A percentile compares a stretch with the other conserved stretches of the same genome.
Conservation (phyloP, 2,888 invertebrate species). For the Archips crataeganus region DNA sequence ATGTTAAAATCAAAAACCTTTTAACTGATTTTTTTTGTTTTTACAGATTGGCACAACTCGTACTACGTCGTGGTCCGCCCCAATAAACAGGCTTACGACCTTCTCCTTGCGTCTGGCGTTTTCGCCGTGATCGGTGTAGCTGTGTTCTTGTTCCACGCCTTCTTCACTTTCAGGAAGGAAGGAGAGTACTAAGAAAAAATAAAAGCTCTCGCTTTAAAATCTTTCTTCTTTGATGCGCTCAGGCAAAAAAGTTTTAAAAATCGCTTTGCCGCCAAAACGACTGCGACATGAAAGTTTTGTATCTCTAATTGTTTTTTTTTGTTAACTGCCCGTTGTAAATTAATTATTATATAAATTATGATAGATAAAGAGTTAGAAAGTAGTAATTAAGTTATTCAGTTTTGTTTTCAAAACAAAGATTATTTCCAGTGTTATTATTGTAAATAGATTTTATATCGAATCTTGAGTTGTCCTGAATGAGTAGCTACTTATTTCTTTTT, state of each 20-base stretch:
- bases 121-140: constrained; percentile 87
- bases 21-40: constrained; percentile 36
- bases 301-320: constrained; percentile 25
- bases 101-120: constrained; percentile 88
- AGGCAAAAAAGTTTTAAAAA: neutral
- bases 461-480: constrained; percentile 34
- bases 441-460: constrained; percentile 23
- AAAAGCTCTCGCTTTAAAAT: constrained; percentile 4
- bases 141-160: constrained; percentile 87
- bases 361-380: neutral
- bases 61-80: constrained; percentile 85
- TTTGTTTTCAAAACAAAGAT: constrained; percentile 10
- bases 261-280: constrained; percentile 14
- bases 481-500: constrained; percentile 31
- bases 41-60: constrained; percentile 80
- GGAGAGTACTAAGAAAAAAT: constrained; percentile 73
- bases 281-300: constrained; percentile 8
- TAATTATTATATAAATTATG: constrained; percentile 7
- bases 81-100: constrained; percentile 88
- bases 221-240: neutral
- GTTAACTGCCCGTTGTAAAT: constrained; percentile 21
- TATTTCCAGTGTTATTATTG: constrained; percentile 16
- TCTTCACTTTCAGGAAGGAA: constrained; percentile 86
- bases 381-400: constrained; percentile 8
- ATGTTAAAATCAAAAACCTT: too few relatives aligned